Evolutionary conservation across 92 coral and sea anemone genomes (phyloP).

Genomic region (Zoanthus sansibaricus): DNA sequence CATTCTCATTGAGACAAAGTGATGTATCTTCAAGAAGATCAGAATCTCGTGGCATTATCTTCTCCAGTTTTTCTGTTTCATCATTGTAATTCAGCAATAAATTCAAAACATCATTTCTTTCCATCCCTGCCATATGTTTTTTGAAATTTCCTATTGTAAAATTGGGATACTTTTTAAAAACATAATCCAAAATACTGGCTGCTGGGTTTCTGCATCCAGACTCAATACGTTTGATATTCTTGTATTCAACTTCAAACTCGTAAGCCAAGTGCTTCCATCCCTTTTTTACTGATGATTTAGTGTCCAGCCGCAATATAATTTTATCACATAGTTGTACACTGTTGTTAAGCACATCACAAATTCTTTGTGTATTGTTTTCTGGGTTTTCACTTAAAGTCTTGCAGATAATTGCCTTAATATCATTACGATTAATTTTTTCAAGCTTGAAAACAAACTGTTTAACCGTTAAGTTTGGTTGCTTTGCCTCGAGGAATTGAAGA

Average conservation of each 20-base stretch:
- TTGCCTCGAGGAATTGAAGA: constrained; percentile 13
- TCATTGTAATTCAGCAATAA: neutral
- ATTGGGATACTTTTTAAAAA: neutral
- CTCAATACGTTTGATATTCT: neutral
- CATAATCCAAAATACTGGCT: constrained; percentile 14
- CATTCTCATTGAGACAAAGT: constrained; percentile 9
- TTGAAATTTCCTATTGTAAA: constrained; percentile 16
- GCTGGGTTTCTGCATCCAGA: constrained; percentile 25
- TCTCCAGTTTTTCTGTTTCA: neutral
- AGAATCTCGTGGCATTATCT: constrained; percentile 35
- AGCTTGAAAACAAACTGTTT: constrained; percentile 12
- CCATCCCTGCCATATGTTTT: neutral
- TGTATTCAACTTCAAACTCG: neutral
- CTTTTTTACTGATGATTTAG: neutral
- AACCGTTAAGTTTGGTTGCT: neutral
- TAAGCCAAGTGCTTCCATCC: constrained; percentile 22
- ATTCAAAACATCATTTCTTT: constrained; percentile 23
- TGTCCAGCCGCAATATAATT: neutral
- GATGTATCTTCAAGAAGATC: constrained; percentile 35
- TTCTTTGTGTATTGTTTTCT: neutral
- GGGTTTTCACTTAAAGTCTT: neutral
- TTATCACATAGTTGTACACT: constrained; percentile 8
- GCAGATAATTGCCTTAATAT: neutral
- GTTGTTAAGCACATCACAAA: neutral
- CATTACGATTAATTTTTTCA: constrained; percentile 14